These are phyloP conservation scores for Gymnopithys bicolor DNA, from an alignment of 2,797 vertebrate genomes.

Conservation along the genomic window DNA sequence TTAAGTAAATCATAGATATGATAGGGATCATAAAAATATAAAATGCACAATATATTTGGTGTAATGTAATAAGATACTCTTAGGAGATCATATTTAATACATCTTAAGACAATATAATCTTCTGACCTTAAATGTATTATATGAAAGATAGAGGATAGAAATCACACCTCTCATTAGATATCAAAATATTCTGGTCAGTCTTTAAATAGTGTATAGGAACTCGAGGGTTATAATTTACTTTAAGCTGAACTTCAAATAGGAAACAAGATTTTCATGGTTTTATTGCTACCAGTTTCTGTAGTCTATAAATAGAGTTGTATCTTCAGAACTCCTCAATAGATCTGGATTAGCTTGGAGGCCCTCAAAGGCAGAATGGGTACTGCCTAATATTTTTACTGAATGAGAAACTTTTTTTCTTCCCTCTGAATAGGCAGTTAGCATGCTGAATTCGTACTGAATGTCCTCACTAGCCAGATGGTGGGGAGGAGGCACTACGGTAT, in stretches of 20 bases:
- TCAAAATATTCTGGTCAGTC: neutral
- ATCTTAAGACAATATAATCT: neutral
- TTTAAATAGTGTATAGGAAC: neutral
- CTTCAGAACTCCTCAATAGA: neutral
- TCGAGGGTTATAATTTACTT: neutral
- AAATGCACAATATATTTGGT: neutral
- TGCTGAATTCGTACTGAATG: neutral
- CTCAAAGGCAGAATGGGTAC: neutral
- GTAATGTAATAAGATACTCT: neutral
- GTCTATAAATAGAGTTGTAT: neutral
- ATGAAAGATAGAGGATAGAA: neutral
- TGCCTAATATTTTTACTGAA: slow-evolving; percentile 16
- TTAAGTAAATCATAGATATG: neutral
- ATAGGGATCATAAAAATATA: neutral
- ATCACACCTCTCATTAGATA: neutral
- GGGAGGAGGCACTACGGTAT: neutral
- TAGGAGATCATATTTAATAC: neutral
- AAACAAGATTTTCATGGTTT: neutral
- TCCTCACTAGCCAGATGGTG: slow-evolving; percentile 47
- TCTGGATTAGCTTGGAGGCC: neutral
- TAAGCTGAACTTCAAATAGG: neutral
- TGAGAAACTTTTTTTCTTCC: neutral
- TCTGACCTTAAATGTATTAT: neutral
- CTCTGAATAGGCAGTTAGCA: neutral
- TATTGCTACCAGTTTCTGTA: neutral